Conservation (phyloP, 2,888 invertebrate species). For the Dioctria rufipes region DNA sequence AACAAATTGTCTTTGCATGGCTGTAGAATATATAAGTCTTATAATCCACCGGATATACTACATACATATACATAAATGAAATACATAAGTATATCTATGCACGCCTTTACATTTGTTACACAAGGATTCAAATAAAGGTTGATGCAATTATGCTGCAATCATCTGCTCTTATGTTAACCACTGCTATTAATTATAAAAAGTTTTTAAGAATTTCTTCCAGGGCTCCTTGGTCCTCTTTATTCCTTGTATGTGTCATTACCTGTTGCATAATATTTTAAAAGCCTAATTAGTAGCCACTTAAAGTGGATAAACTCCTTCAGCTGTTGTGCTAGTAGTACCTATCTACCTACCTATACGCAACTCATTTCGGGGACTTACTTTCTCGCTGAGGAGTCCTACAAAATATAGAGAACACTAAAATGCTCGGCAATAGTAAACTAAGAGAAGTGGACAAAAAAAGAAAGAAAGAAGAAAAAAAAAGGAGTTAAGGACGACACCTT, state of each 20-base stretch:
- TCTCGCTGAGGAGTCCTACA: background rate
- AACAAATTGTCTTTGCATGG: too few relatives aligned
- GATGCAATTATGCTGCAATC: too few relatives aligned
- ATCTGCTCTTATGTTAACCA: too few relatives aligned
- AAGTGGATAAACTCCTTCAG: background rate
- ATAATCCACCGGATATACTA: too few relatives aligned
- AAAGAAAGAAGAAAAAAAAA: background rate
- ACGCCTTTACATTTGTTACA: too few relatives aligned
- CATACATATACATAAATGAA: too few relatives aligned
- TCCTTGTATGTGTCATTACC: background rate
- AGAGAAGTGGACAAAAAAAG: background rate
- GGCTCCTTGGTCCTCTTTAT: background rate
- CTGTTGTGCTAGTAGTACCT: background rate
- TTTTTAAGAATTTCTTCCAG: background rate
- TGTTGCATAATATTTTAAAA: conserved; percentile 13
- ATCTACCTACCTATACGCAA: background rate
- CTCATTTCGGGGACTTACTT: background rate
- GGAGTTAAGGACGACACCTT: background rate
- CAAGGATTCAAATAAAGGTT: too few relatives aligned
- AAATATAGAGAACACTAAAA: background rate
- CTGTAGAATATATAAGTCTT: too few relatives aligned
- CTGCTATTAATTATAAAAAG: background rate
- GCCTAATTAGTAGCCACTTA: conserved; percentile 13
- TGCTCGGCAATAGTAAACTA: background rate
- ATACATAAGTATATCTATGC: too few relatives aligned